Conservation (phyloP, 2,888 invertebrate genomes). For the Trachelus stipa region DNA sequence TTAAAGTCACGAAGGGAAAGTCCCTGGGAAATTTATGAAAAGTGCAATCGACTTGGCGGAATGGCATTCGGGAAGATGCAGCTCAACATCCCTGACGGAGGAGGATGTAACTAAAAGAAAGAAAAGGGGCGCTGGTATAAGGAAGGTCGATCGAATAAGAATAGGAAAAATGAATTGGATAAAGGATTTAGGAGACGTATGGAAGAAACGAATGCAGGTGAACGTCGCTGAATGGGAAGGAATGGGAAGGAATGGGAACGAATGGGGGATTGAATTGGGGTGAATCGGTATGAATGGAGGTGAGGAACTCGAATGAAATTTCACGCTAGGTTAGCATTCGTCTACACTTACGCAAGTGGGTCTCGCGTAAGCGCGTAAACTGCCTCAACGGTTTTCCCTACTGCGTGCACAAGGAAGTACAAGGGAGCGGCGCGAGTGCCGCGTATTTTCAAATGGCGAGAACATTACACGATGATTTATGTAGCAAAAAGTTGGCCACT, state of each 20-base stretch:
- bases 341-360: background rate
- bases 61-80: too few relatives aligned
- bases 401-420: constrained; percentile 3
- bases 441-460: constrained; percentile 11
- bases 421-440: background rate
- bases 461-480: constrained; percentile 51
- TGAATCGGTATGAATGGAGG: background rate
- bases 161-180: too few relatives aligned
- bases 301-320: background rate
- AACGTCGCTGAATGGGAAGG: too few relatives aligned
- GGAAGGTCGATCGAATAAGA: too few relatives aligned
- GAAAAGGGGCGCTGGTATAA: too few relatives aligned
- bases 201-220: too few relatives aligned
- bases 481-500: constrained; percentile 58
- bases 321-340: background rate
- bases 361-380: background rate
- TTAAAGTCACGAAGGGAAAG: constrained; percentile 3
- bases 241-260: too few relatives aligned
- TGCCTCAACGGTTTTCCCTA: background rate
- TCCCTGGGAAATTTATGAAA: constrained; percentile 3
- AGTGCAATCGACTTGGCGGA: background rate
- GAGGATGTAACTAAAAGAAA: too few relatives aligned
- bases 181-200: too few relatives aligned
- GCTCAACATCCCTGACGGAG: too few relatives aligned
- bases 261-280: background rate